A percentile compares a stretch with the other conserved stretches of the same genome.
These are phyloP conservation scores for Oreotrochilus melanogaster DNA, from an alignment of 2,113 vertebrate species.

Conservation along the genomic window DNA sequence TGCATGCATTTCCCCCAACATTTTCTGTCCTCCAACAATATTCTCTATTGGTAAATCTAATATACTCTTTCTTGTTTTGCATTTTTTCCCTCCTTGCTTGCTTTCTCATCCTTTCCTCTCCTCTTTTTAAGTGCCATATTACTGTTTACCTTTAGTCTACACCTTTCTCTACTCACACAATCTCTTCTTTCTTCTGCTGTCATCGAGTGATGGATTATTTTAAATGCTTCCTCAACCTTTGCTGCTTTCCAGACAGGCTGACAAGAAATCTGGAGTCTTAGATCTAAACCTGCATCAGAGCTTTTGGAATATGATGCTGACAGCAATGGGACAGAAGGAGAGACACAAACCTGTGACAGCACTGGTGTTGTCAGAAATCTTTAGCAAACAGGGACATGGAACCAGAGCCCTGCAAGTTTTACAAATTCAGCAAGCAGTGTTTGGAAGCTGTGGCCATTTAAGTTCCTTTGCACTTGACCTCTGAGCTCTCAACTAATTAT, in stretches of 20 bases:
- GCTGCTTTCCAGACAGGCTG: constrained; percentile 40
- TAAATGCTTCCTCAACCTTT: constrained; percentile 56
- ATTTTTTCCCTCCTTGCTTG: not conserved
- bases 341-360: not conserved
- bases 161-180: constrained; percentile 10
- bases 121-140: not conserved
- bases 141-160: not conserved
- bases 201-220: constrained; percentile 52
- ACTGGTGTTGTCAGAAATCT: not conserved
- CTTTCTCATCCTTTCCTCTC: not conserved
- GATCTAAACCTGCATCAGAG: constrained; percentile 44
- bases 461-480: not conserved
- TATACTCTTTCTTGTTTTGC: not conserved
- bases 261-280: constrained; percentile 40
- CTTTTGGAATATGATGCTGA: constrained; percentile 7
- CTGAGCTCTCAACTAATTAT: not conserved
- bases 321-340: not conserved
- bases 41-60: not conserved
- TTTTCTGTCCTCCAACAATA: not conserved
- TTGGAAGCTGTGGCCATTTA: not conserved
- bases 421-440: not conserved
- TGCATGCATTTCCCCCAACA: not conserved
- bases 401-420: not conserved
- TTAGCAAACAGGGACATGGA: not conserved
- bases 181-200: constrained; percentile 47